phyloP scores from a whole-genome alignment of 2,888 invertebrate species.

The Chalcosyrphus nemorum region DNA sequence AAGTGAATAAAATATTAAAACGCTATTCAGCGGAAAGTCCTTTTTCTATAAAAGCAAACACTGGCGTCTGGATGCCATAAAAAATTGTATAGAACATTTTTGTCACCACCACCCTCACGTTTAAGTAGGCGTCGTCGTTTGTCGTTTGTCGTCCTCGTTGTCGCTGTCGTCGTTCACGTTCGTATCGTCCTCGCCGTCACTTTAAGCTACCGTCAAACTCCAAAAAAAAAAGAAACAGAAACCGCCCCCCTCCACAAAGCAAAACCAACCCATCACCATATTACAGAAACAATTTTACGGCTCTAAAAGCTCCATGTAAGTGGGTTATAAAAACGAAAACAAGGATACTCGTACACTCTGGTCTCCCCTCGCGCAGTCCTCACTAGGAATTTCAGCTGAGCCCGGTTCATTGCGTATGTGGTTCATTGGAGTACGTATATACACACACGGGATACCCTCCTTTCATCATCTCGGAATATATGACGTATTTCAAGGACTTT shows the following conservation, averaged over 20 bases:
- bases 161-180: constrained; percentile 35
- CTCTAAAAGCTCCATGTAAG: constrained; percentile 70
- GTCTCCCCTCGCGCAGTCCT: constrained; percentile 48
- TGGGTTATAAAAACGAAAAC: constrained; percentile 72
- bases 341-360: constrained; percentile 53
- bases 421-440: constrained; percentile 42
- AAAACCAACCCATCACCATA: not conserved
- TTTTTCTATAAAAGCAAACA: constrained; percentile 66
- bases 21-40: constrained; percentile 61
- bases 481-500: constrained; percentile 64
- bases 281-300: constrained; percentile 62
- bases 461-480: constrained; percentile 55
- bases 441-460: constrained; percentile 4
- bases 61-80: constrained; percentile 62
- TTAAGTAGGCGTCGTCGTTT: constrained; percentile 68
- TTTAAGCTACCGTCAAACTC: constrained; percentile 29
- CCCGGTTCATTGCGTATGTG: constrained; percentile 52
- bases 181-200: constrained; percentile 38
- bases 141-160: too few species aligned
- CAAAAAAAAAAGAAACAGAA: not conserved
- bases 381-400: constrained; percentile 63
- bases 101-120: constrained; percentile 58
- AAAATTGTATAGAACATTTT: constrained; percentile 34
- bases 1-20: constrained; percentile 68
- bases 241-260: not conserved